These are phyloP conservation scores for Ammodytes dubius DNA, from an alignment of 2,113 vertebrate genomes.

Conservation along the genomic window DNA sequence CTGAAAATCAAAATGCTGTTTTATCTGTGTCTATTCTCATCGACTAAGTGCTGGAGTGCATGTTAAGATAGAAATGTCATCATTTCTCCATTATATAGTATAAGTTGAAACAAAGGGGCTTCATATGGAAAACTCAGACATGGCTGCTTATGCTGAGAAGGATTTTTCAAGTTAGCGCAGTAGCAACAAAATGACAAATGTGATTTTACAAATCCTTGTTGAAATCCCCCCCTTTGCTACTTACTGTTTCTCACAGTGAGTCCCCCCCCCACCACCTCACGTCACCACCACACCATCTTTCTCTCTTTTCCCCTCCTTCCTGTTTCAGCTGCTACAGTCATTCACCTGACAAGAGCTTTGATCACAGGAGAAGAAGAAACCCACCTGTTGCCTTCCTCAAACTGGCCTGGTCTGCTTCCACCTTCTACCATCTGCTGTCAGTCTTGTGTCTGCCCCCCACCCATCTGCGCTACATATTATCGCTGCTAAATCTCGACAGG, in stretches of 20 bases:
- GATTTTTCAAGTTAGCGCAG: background rate
- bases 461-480: background rate
- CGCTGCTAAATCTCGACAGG: background rate
- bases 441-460: slow-evolving; percentile 1
- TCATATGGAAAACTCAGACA: slow-evolving; percentile 14
- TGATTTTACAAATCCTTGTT: background rate
- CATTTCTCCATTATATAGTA: background rate
- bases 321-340: slow-evolving; percentile 62
- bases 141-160: background rate
- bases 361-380: slow-evolving; percentile 22
- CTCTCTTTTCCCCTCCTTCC: slow-evolving; percentile 13
- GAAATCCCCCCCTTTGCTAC: background rate
- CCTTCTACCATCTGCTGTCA: slow-evolving; percentile 52
- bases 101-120: background rate
- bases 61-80: background rate
- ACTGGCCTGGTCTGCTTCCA: background rate
- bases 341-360: slow-evolving; percentile 41
- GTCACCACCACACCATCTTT: background rate
- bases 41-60: background rate
- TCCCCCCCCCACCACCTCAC: background rate
- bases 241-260: slow-evolving; percentile 6
- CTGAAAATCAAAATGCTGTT: background rate
- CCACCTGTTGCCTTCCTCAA: slow-evolving; percentile 58
- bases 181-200: background rate
- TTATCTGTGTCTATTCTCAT: background rate